Evolutionary conservation across 2,888 invertebrate genomes (phyloP).

Genomic region (Cantharis rustica): DNA sequence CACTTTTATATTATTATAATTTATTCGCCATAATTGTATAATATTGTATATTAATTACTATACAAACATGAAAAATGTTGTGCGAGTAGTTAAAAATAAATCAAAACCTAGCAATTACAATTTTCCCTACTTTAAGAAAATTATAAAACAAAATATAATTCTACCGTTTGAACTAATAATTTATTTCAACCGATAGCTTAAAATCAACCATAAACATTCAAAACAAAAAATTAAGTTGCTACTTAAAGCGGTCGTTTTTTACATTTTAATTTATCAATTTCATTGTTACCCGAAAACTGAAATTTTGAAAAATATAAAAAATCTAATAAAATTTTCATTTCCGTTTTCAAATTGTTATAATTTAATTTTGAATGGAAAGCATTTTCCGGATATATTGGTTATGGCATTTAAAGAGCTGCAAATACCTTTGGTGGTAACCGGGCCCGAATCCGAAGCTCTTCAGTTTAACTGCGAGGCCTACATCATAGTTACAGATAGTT

Average conservation of each 20-base stretch:
- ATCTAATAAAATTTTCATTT: not conserved
- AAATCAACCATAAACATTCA: not conserved
- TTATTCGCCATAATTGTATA: too few relatives aligned
- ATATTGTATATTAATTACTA: too few relatives aligned
- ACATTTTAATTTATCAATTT: not conserved
- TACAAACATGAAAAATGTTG: too few relatives aligned
- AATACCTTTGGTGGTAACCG: not conserved
- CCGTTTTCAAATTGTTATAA: not conserved
- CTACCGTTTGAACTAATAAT: too few relatives aligned
- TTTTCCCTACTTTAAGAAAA: too few relatives aligned
- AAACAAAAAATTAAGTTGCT: not conserved
- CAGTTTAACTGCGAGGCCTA: not conserved
- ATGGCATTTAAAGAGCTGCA: not conserved
- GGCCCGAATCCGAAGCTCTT: not conserved
- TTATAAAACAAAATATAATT: too few relatives aligned
- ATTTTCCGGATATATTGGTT: not conserved
- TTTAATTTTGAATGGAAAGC: not conserved
- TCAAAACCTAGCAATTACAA: too few relatives aligned
- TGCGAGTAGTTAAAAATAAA: too few relatives aligned
- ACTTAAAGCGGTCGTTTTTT: not conserved
- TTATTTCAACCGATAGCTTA: not conserved
- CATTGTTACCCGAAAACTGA: not conserved
- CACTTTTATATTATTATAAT: too few relatives aligned
- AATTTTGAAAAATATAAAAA: not conserved
- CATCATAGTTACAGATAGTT: not conserved